These are phyloP conservation scores for Drosophila monieri DNA, from an alignment of 2,888 invertebrate genomes.

Conservation along the genomic window DNA sequence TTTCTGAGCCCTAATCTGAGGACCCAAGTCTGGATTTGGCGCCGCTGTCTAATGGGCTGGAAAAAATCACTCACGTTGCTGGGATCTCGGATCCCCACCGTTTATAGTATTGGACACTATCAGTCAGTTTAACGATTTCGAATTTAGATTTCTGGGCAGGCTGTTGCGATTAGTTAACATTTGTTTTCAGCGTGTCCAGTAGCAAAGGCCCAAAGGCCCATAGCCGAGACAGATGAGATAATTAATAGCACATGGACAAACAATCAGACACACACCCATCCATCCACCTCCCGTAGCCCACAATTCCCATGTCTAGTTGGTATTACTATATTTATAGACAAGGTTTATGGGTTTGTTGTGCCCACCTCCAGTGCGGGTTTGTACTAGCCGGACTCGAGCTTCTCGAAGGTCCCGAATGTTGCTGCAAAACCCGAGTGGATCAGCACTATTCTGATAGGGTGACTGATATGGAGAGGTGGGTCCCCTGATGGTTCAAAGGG, in stretches of 20 bases:
- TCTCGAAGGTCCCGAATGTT: constrained; percentile 2
- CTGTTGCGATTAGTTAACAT: constrained; percentile 66
- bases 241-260: constrained; percentile 55
- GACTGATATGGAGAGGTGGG: constrained; percentile 5
- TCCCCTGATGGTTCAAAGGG: constrained; percentile 7
- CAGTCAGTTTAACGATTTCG: constrained; percentile 54
- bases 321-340: constrained; percentile 49
- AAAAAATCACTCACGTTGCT: constrained; percentile 41
- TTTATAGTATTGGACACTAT: constrained; percentile 50
- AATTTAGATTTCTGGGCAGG: constrained; percentile 63
- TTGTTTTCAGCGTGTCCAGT: constrained; percentile 72
- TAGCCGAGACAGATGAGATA: constrained; percentile 57
- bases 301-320: constrained; percentile 17
- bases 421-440: constrained; percentile 17
- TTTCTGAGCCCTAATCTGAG: constrained; percentile 7
- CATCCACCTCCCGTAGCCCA: constrained; percentile 6
- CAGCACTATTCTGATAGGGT: constrained; percentile 9
- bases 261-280: constrained; percentile 30
- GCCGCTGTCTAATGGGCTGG: constrained; percentile 42
- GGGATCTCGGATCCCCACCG: constrained; percentile 19
- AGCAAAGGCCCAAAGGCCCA: constrained; percentile 52
- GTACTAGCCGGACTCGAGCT: constrained; percentile 6
- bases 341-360: constrained; percentile 56
- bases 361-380: constrained; percentile 45
- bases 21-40: constrained; percentile 22